Conservation (phyloP, 1,140 invertebrate species). For the Stegodyphus dumicola region DNA sequence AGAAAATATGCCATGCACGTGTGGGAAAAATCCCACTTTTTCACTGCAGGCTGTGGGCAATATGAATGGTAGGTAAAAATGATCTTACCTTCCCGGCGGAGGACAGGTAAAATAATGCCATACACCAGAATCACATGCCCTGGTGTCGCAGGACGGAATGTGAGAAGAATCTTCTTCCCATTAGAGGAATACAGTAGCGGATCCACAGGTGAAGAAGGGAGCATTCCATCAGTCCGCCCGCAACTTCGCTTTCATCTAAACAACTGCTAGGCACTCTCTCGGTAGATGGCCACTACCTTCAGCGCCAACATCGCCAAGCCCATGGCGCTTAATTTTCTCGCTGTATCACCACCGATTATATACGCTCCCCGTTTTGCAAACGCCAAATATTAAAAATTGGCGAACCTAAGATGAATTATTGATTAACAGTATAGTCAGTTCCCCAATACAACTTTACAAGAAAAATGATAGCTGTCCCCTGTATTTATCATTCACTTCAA, state of each 20-base stretch:
- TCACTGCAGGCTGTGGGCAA: neutral
- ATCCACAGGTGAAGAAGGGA: conserved; percentile 42
- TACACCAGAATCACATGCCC: conserved; percentile 57
- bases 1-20: conserved; percentile 35
- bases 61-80: neutral
- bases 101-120: conserved; percentile 61
- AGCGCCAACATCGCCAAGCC: conserved; percentile 45
- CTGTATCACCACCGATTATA: too few relatives aligned
- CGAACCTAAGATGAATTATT: neutral
- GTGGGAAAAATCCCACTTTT: conserved; percentile 4
- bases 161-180: conserved; percentile 11
- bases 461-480: too few relatives aligned
- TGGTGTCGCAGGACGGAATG: conserved; percentile 40
- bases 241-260: conserved; percentile 43
- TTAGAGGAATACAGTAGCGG: conserved; percentile 1
- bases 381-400: neutral
- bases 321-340: too few relatives aligned
- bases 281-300: too few relatives aligned
- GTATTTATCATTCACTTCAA: too few relatives aligned
- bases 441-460: too few relatives aligned
- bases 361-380: too few relatives aligned
- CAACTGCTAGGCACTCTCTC: neutral
- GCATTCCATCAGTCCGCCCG: conserved; percentile 23
- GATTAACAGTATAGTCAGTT: neutral
- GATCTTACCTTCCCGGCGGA: conserved; percentile 59